Evolutionary conservation across 2,113 vertebrate genomes (phyloP).

Genomic region (Gnathonemus longibarbis): DNA sequence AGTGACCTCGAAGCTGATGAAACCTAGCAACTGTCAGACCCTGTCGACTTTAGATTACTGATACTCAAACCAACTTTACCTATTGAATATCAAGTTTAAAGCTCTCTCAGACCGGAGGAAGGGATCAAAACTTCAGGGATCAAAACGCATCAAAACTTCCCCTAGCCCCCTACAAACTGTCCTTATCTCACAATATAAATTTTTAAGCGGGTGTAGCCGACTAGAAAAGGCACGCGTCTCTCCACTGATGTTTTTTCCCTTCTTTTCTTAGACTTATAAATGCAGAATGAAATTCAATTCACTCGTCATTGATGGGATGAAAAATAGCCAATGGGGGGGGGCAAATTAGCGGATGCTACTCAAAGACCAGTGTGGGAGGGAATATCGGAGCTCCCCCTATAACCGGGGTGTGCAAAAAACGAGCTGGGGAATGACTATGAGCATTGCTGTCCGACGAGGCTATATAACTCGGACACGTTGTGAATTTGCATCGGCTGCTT

Average conservation of each 20-base stretch:
- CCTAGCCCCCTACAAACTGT: background rate
- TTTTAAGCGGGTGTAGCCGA: background rate
- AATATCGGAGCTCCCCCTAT: conserved; percentile 27
- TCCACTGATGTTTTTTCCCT: background rate
- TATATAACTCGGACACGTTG: background rate
- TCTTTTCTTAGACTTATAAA: conserved; percentile 35
- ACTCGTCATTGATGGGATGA: conserved; percentile 23
- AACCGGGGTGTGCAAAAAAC: conserved; percentile 51
- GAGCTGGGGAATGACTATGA: conserved; percentile 51
- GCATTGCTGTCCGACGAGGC: conserved; percentile 54
- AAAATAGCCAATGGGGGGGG: background rate
- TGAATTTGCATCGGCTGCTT: conserved; percentile 46
- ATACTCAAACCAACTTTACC: background rate
- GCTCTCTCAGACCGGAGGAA: background rate
- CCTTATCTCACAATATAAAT: background rate
- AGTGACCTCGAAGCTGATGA: background rate
- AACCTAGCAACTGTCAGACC: background rate
- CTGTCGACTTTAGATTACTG: background rate
- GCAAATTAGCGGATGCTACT: conserved; percentile 17
- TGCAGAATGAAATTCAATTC: conserved; percentile 42
- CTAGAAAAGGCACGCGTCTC: background rate
- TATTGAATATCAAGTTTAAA: background rate
- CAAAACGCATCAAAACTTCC: background rate
- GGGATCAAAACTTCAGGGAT: background rate
- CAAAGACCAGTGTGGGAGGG: conserved; percentile 25